Evolutionary conservation across 2,888 invertebrate species (phyloP).

Genomic region (Dermolepida albohirtum): DNA sequence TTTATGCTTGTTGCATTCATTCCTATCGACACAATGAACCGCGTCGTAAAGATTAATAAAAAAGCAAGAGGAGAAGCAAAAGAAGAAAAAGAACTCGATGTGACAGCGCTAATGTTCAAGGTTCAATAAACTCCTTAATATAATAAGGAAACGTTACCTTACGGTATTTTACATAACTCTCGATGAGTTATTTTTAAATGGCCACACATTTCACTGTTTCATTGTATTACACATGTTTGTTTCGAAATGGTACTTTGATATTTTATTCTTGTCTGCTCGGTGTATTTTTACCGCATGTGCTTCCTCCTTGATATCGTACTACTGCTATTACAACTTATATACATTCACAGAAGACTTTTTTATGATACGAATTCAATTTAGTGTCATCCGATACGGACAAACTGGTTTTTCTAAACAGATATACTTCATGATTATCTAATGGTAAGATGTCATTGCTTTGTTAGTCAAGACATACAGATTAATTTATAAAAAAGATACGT

Average conservation of each 20-base stretch:
- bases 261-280: constrained; percentile 24
- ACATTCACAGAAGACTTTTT: not conserved
- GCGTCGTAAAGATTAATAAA: constrained; percentile 35
- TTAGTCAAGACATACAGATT: too few species aligned
- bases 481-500: too few species aligned
- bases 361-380: constrained; percentile 15
- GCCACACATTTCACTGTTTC: constrained; percentile 31
- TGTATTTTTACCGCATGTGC: constrained; percentile 21
- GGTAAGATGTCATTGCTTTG: not conserved
- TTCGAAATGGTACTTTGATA: constrained; percentile 45
- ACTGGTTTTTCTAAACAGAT: constrained; percentile 19
- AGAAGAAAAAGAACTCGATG: constrained; percentile 24
- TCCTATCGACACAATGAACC: constrained; percentile 35
- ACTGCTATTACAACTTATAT: not conserved
- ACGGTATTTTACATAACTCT: constrained; percentile 38
- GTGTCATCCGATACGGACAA: constrained; percentile 20
- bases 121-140: constrained; percentile 38
- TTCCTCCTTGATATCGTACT: constrained; percentile 21
- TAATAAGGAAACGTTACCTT: constrained; percentile 36
- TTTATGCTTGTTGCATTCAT: constrained; percentile 17
- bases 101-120: constrained; percentile 17
- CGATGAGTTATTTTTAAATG: constrained; percentile 34
- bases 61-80: constrained; percentile 3
- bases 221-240: constrained; percentile 37
- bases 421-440: not conserved